Evolutionary conservation across 2,888 invertebrate species (phyloP).

Genomic region (Parelbella ahira): DNA sequence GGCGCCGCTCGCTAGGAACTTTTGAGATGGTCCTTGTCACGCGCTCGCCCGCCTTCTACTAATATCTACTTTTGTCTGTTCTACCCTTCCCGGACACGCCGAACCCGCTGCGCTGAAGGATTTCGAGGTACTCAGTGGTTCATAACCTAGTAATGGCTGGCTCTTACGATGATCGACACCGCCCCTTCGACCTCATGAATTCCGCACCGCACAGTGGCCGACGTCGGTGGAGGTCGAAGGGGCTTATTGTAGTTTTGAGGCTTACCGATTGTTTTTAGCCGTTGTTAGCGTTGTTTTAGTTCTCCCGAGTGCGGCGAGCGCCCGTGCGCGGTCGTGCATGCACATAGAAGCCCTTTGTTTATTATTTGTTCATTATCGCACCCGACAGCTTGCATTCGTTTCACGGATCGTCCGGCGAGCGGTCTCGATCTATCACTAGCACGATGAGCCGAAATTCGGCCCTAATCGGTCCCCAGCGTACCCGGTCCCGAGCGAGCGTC

Average conservation of each 20-base stretch:
- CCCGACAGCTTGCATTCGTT: conserved; percentile 77
- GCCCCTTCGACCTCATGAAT: conserved; percentile 63
- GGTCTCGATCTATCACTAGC: conserved; percentile 66
- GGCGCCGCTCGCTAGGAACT: conserved; percentile 84
- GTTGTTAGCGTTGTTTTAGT: conserved; percentile 80
- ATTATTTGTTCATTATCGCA: conserved; percentile 77
- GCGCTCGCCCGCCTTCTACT: conserved; percentile 79
- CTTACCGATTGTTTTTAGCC: conserved; percentile 81
- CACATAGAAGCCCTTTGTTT: conserved; percentile 78
- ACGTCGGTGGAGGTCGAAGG: conserved; percentile 79
- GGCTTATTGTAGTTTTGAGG: conserved; percentile 82
- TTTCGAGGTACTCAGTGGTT: conserved; percentile 89
- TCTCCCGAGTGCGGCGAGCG: conserved; percentile 77
- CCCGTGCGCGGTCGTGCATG: conserved; percentile 76
- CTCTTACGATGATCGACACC: conserved; percentile 71
- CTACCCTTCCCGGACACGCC: conserved; percentile 86
- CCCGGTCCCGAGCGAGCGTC: conserved; percentile 62
- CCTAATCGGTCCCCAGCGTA: conserved; percentile 47
- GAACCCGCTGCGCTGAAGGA: conserved; percentile 87
- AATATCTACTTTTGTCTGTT: conserved; percentile 85
- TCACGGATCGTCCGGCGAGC: conserved; percentile 73
- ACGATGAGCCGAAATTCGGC: conserved; percentile 49
- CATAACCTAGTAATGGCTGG: conserved; percentile 75
- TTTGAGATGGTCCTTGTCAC: conserved; percentile 95
- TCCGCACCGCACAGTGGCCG: conserved; percentile 62